phyloP scores from a whole-genome alignment of 2,888 invertebrate species.

The Tiliacea aurago region DNA sequence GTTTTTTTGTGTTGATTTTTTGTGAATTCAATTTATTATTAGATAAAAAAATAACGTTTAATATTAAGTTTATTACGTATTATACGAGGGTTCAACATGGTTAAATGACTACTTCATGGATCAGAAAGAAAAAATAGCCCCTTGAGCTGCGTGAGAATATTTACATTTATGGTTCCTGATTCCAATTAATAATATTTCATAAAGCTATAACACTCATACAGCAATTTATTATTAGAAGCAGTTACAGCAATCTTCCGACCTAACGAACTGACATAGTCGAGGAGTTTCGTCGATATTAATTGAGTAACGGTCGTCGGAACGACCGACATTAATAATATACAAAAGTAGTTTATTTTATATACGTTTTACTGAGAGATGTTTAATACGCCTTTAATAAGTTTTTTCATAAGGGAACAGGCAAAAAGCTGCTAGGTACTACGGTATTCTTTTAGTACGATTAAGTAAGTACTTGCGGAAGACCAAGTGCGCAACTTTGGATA shows the following conservation, averaged over 20 bases:
- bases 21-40: neutral
- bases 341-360: conserved; percentile 24
- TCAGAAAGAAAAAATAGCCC: neutral
- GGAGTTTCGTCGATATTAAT: conserved; percentile 50
- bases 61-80: neutral
- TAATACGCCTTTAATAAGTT: neutral
- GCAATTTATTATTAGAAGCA: conserved; percentile 14
- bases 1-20: neutral
- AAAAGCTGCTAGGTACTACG: neutral
- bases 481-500: neutral
- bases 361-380: conserved; percentile 1
- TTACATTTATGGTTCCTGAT: neutral
- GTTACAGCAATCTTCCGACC: conserved; percentile 13
- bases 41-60: neutral
- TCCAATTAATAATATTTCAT: neutral
- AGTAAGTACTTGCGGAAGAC: neutral
- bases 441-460: neutral
- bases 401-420: neutral
- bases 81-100: neutral
- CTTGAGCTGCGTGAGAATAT: neutral
- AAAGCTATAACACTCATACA: neutral
- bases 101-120: neutral
- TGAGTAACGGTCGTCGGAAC: conserved; percentile 53
- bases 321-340: conserved; percentile 31
- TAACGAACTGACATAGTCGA: conserved; percentile 47